Evolutionary conservation across 2,113 vertebrate species (phyloP), one percentile per base, ranked within the genome.

Genomic region (Gallinago jamesoni): DNA sequence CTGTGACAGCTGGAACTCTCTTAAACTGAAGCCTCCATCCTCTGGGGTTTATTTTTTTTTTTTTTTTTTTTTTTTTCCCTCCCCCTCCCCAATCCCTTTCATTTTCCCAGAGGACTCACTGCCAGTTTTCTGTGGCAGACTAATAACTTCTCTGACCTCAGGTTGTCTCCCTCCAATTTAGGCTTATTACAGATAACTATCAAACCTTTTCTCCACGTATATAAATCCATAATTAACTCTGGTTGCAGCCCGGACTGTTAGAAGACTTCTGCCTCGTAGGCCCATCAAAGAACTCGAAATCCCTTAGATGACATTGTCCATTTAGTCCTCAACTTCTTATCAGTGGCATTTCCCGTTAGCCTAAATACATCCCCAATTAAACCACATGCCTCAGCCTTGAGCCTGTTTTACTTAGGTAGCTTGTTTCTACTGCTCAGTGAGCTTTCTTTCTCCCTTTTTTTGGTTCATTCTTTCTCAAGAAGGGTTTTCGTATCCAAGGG

Each of bases 321-420:
- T 91, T 96, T 94, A 97, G 91, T 78, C 89, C 62, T 96, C 76
- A 96, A 82, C 66, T 95, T 90, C 92, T 96, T 97, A 97, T 96
- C 94, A 91, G 77, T 89, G 87, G 93, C 87, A 89, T 96, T 95
- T 96, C 91, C 95, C 94, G 45, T 83, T 72, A 84, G 74, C 69
- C 87, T 84, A 82, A 96, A 95, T 93, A 68, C 69, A 93, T 56
- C 53, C 94, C 80, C 79, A 92, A 69, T 94, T 95, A 96, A 96
- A 93, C 89, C 87, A 66, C 84, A 85, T 95, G 92, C 56, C 84
- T 91, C 73, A 87, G 80, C 68, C 68, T 70, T 94, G 52, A 91
- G 84, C 45, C 69, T 82, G 48, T 60, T 87, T 89, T 78, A 72
- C 73, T 89, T 91, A 31, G 77, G 69, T 73, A 82, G n/a, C 69